Percentiles rank a stretch among this genome's conserved stretches.
phyloP scores from a whole-genome alignment of 2,113 vertebrate genomes.

The Azemiops feae region DNA sequence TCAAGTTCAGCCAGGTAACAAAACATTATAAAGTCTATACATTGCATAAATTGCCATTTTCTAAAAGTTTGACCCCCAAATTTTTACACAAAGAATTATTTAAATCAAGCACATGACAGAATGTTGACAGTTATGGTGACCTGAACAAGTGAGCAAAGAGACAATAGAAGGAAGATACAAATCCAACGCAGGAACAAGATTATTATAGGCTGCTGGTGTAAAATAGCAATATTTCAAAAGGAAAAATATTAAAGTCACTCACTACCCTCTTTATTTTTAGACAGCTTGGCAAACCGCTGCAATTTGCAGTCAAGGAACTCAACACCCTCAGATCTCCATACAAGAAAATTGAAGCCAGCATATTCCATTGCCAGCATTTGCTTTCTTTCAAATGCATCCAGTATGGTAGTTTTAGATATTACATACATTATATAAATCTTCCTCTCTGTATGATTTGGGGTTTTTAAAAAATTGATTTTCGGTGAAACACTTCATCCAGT shows the following conservation, averaged over 20 bases:
- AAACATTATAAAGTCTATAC: neutral
- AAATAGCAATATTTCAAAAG: slow-evolving; percentile 1
- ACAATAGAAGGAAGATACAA: neutral
- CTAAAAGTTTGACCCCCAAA: neutral
- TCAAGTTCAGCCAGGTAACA: neutral
- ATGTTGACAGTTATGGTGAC: neutral
- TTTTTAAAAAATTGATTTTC: neutral
- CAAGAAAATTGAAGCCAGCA: slow-evolving; percentile 15
- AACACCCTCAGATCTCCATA: slow-evolving; percentile 5
- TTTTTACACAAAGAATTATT: neutral
- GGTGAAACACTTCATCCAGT: neutral
- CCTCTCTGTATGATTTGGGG: slow-evolving; percentile 12
- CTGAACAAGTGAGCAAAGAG: neutral
- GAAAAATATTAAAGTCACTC: slow-evolving; percentile 1
- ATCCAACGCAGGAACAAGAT: neutral
- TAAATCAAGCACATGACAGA: neutral
- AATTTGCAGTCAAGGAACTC: neutral
- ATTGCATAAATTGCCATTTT: neutral
- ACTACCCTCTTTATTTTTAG: neutral
- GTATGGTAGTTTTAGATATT: neutral
- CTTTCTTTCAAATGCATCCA: slow-evolving; percentile 16
- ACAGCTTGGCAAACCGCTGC: slow-evolving; percentile 16
- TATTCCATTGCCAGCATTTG: neutral
- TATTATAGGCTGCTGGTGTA: neutral
- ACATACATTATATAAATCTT: slow-evolving; percentile 19